Evolutionary conservation across 2,888 invertebrate species (phyloP).

Genomic region (Coleophora flavipennella): DNA sequence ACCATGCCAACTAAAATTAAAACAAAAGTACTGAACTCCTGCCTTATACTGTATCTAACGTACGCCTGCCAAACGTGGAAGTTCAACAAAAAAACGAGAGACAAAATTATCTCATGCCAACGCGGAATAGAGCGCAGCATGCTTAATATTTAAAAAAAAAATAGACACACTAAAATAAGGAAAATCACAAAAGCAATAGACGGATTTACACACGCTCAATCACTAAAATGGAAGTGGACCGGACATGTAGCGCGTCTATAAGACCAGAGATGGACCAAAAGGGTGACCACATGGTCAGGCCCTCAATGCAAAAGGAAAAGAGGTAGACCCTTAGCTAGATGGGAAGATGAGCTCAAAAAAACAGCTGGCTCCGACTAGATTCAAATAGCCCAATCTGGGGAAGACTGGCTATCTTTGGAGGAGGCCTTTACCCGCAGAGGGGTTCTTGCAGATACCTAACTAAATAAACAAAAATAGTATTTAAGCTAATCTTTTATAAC

Average conservation of each 20-base stretch:
- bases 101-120: conserved; percentile 4
- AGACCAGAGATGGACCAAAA: conserved; percentile 9
- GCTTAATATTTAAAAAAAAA: conserved; percentile 3
- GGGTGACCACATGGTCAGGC: conserved; percentile 7
- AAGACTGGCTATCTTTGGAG: conserved; percentile 9
- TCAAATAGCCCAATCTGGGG: conserved; percentile 5
- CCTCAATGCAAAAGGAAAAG: conserved; percentile 5
- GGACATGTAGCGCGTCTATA: conserved; percentile 5
- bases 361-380: conserved; percentile 8
- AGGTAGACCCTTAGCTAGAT: conserved; percentile 7
- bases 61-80: conserved; percentile 14
- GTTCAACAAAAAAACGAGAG: not conserved
- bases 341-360: conserved; percentile 8
- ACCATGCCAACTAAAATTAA: conserved; percentile 13
- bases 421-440: conserved; percentile 11
- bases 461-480: no score
- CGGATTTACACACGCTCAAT: conserved; percentile 3
- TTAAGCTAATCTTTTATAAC: no score
- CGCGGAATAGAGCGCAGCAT: conserved; percentile 4
- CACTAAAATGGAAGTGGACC: conserved; percentile 8
- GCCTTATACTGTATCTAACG: conserved; percentile 14
- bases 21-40: conserved; percentile 13
- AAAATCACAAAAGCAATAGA: conserved; percentile 6
- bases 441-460: conserved; percentile 8
- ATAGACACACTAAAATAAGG: conserved; percentile 5